These are phyloP conservation scores for Hydropsyche tenuis DNA, from an alignment of 1,140 invertebrate species.

Conservation along the genomic window DNA sequence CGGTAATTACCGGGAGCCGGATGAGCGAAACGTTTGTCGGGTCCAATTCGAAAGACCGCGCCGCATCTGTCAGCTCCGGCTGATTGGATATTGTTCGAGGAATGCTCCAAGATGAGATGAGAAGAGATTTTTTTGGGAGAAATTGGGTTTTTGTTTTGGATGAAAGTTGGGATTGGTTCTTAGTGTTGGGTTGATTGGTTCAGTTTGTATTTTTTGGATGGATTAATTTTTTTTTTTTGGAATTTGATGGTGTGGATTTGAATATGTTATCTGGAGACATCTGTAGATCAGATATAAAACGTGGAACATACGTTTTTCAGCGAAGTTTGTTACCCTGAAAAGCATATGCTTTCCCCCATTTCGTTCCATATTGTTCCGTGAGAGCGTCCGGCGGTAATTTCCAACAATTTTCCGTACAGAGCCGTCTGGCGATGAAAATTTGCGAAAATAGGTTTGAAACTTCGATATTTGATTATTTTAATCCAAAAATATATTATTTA, in stretches of 20 bases:
- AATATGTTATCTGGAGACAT: conserved; percentile 14
- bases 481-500: too few species aligned
- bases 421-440: conserved; percentile 37
- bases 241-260: too few species aligned
- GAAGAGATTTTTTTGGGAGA: neutral
- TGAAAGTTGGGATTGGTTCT: too few species aligned
- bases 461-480: neutral
- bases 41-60: neutral
- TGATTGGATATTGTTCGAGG: conserved; percentile 26
- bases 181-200: too few species aligned
- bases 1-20: neutral
- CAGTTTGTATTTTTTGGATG: too few species aligned
- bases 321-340: conserved; percentile 19
- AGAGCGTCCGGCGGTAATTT: neutral
- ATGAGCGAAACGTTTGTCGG: neutral
- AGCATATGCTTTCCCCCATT: conserved; percentile 35
- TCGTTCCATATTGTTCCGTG: conserved; percentile 1
- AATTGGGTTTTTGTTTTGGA: neutral
- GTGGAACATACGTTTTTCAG: conserved; percentile 24
- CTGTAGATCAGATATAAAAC: neutral
- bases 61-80: conserved; percentile 20
- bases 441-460: neutral
- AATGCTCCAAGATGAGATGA: too few species aligned
- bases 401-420: neutral
- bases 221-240: too few species aligned